A percentile compares a stretch with the other conserved stretches of the same genome.
These are phyloP conservation scores for Hyperoplus immaculatus DNA, from an alignment of 2,797 vertebrate genomes.

Conservation along the genomic window DNA sequence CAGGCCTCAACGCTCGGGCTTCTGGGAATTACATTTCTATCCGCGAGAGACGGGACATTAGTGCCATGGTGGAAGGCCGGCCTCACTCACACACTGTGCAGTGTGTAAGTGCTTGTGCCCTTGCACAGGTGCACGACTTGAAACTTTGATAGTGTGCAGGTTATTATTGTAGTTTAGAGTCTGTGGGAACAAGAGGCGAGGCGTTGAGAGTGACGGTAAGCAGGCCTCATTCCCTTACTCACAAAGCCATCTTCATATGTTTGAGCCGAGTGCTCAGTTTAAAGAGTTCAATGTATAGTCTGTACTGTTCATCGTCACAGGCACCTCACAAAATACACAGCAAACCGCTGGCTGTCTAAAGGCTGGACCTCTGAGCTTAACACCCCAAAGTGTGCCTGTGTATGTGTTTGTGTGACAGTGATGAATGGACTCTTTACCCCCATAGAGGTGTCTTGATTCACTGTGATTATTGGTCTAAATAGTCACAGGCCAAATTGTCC, in stretches of 20 bases:
- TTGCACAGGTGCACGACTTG: slow-evolving; percentile 41
- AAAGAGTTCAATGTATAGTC: slow-evolving; percentile 54
- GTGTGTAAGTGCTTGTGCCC: background rate
- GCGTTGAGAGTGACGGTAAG: slow-evolving; percentile 46
- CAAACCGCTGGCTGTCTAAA: slow-evolving; percentile 38
- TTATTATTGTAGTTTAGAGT: slow-evolving; percentile 59
- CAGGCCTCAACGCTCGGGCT: slow-evolving; percentile 39
- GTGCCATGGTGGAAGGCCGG: slow-evolving; percentile 44
- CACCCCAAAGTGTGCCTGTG: slow-evolving; percentile 24
- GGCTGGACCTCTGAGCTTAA: slow-evolving; percentile 49
- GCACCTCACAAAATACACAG: slow-evolving; percentile 81
- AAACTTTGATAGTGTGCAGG: slow-evolving; percentile 38
- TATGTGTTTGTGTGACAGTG: slow-evolving; percentile 31
- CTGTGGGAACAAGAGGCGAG: slow-evolving; percentile 36
- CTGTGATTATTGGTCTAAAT: slow-evolving; percentile 42
- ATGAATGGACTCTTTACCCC: slow-evolving; percentile 40
- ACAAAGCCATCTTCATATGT: slow-evolving; percentile 63
- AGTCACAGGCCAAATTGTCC: slow-evolving; percentile 23
- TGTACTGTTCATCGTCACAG: slow-evolving; percentile 80
- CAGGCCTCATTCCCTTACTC: slow-evolving; percentile 37
- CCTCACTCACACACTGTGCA: background rate
- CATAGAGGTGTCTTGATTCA: slow-evolving; percentile 34
- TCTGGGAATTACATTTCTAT: slow-evolving; percentile 49
- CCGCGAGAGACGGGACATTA: slow-evolving; percentile 16
- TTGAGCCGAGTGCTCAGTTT: slow-evolving; percentile 42